Evolutionary conservation across 1,140 invertebrate genomes (phyloP), one percentile per base, ranked within the genome.

Genomic region (Spodoptera frugiperda): DNA sequence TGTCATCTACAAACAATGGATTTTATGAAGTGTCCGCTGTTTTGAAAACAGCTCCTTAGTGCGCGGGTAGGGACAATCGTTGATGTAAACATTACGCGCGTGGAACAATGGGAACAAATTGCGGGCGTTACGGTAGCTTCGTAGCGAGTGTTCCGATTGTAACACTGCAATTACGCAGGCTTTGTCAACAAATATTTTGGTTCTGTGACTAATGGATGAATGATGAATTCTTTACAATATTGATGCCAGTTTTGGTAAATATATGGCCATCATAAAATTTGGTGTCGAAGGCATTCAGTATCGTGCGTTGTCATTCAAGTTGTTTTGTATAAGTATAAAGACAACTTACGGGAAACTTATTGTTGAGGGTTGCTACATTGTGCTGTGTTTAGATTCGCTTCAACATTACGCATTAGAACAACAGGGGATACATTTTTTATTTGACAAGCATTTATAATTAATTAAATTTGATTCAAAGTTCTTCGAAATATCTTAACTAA

Each of bases 101-200:
- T 84, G 80, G 87, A 93, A 94, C 91, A 94, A 93, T 91, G 86
- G 86, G 78, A 78, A 89, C 91, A 92, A 93, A 93, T 92, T 92
- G 92, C 92, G 90, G 90, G 87, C 88, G 92, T 91, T 92, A 93
- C 92, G 92, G 92, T 94, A 94, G 92, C 91, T 90, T 92, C 90
- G 89, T 88, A 92, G 90, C 90, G 86, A 92, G 90, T 93, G 90
- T 92, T 89, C 84, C 90, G 91, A 93, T 92, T 93, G 92, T 93
- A 93, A 87, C 85, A 85, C 79, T 88, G 82, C 87, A 89, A 93
- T 93, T 91, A 93, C 87, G 87, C 85, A 88, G 87, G 82, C 84
- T 85, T 91, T 90, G 88, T 91, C 89, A 91, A 90, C 86, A 89
- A 91, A 90, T 88, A 89, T 91, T 91, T 89, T 91, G 85, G 87